These are phyloP conservation scores for Huso huso DNA, from an alignment of 2,797 vertebrate species.

Conservation along the genomic window DNA sequence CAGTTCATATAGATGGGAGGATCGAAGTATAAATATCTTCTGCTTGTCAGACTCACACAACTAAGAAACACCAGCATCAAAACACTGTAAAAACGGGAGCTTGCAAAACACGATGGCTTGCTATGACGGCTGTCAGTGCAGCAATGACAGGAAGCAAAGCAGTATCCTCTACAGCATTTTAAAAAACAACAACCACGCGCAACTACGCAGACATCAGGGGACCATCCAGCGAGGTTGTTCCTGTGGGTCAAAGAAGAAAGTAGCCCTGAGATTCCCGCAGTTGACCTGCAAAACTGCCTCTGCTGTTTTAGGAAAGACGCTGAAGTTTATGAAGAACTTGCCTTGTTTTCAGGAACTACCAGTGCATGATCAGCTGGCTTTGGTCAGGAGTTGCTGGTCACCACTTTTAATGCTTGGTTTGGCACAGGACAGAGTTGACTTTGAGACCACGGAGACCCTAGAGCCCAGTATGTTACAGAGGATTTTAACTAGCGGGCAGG, in stretches of 20 bases:
- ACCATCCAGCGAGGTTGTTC: constrained; percentile 32
- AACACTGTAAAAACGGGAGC: constrained; percentile 12
- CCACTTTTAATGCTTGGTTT: constrained; percentile 69
- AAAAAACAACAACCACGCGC: constrained; percentile 36
- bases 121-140: constrained; percentile 54
- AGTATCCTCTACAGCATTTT: constrained; percentile 68
- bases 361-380: constrained; percentile 53
- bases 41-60: constrained; percentile 33
- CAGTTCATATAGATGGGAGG: constrained; percentile 40
- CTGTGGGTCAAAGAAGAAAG: constrained; percentile 37
- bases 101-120: constrained; percentile 54
- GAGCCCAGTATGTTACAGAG: constrained; percentile 58
- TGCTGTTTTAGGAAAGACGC: constrained; percentile 63
- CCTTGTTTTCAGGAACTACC: constrained; percentile 70
- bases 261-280: constrained; percentile 58
- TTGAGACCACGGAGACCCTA: constrained; percentile 61
- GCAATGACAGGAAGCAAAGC: constrained; percentile 39
- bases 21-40: constrained; percentile 47
- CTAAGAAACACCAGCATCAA: constrained; percentile 15
- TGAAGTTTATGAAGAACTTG: constrained; percentile 67
- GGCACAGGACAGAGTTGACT: constrained; percentile 61
- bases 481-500: constrained; percentile 54
- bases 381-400: constrained; percentile 67
- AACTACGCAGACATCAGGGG: constrained; percentile 3
- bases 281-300: constrained; percentile 59